Conservation (phyloP, 2,888 invertebrate species). For the Brachyptera putata region DNA sequence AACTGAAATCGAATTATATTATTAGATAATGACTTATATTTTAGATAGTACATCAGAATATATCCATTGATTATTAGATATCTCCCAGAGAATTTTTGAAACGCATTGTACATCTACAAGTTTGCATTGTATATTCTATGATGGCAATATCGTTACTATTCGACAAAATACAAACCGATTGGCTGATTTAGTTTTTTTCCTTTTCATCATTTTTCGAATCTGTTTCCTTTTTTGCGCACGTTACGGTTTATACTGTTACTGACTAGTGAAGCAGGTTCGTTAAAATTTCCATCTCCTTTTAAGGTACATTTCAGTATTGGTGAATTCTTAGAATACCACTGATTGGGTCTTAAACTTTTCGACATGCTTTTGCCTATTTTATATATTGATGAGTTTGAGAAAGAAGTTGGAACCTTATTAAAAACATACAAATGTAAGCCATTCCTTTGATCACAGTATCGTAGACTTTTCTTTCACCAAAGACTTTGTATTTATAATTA, state of each 20-base stretch:
- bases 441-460: too few relatives aligned
- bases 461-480: too few relatives aligned
- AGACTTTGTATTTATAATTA: too few relatives aligned
- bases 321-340: background rate
- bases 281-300: constrained; percentile 15
- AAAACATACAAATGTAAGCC: constrained; percentile 10
- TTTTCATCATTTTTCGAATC: background rate
- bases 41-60: too few relatives aligned
- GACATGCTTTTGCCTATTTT: background rate
- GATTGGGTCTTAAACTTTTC: background rate
- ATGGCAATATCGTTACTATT: background rate
- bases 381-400: too few relatives aligned
- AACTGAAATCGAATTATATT: too few relatives aligned
- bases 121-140: too few relatives aligned
- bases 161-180: constrained; percentile 13
- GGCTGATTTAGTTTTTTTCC: background rate
- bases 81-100: too few relatives aligned
- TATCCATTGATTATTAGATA: too few relatives aligned
- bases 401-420: background rate
- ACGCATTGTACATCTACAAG: too few relatives aligned
- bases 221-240: background rate
- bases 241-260: too few relatives aligned
- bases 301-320: constrained; percentile 10
- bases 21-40: too few relatives aligned
- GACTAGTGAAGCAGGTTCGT: background rate